phyloP scores from a whole-genome alignment of 92 coral and sea anemone species.

The Plumapathes pennacea region DNA sequence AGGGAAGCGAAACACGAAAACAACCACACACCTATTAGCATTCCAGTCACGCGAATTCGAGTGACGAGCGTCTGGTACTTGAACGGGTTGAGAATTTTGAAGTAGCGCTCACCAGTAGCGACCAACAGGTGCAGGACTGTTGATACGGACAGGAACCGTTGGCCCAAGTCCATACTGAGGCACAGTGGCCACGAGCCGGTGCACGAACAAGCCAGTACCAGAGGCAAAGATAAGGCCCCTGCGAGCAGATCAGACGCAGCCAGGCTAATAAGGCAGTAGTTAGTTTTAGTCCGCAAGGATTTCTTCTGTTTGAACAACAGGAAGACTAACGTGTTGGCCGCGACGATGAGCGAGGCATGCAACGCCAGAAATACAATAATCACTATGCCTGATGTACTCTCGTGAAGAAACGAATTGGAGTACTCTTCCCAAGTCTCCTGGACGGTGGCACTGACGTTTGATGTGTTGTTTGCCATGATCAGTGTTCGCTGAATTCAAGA shows the following conservation, averaged over 20 bases:
- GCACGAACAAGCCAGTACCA: conserved; percentile 53
- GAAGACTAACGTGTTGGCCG: conserved; percentile 63
- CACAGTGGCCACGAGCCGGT: not conserved
- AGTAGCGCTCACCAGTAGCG: conserved; percentile 71
- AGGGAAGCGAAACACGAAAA: conserved; percentile 58
- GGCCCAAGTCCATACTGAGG: conserved; percentile 66
- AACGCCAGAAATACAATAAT: conserved; percentile 24
- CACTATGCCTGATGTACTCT: conserved; percentile 14
- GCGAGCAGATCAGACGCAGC: conserved; percentile 69
- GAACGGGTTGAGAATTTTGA: conserved; percentile 64
- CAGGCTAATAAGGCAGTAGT: conserved; percentile 78
- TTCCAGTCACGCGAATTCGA: conserved; percentile 32
- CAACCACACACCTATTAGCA: conserved; percentile 51
- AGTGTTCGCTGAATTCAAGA: too few relatives aligned
- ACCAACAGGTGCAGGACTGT: conserved; percentile 74
- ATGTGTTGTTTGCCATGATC: too few relatives aligned
- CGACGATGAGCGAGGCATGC: conserved; percentile 44
- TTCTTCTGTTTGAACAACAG: conserved; percentile 35
- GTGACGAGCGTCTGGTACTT: conserved; percentile 52
- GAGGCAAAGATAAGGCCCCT: conserved; percentile 60
- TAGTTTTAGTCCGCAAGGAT: conserved; percentile 66
- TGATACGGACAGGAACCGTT: conserved; percentile 61
- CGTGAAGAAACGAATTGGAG: conserved; percentile 13
- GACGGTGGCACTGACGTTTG: too few relatives aligned
- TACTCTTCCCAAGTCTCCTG: too few relatives aligned